phyloP scores from a whole-genome alignment of 2,797 vertebrate species.

The Bradypodion ventrale region DNA sequence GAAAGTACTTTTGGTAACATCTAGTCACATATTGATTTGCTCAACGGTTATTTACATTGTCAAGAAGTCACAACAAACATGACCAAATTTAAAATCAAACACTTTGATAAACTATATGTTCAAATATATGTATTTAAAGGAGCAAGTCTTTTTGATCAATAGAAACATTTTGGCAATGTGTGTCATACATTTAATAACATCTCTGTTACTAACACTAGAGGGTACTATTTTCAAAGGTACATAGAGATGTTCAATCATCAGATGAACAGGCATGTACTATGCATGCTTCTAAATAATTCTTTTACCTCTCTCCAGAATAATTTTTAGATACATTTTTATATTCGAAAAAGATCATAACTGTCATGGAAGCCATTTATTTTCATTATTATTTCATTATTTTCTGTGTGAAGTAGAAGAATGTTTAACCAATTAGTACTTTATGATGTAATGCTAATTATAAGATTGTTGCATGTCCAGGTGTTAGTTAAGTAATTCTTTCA shows the following conservation, averaged over 20 bases:
- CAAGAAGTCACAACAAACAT: not conserved
- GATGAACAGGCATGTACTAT: not conserved
- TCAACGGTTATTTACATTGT: not conserved
- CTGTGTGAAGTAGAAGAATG: no score
- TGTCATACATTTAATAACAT: not conserved
- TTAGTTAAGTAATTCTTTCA: no score
- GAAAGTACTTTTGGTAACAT: not conserved
- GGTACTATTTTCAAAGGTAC: constrained; percentile 55
- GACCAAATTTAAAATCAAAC: not conserved
- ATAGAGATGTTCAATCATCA: not conserved
- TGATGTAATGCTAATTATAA: no score
- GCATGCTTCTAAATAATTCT: not conserved
- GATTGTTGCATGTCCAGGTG: no score
- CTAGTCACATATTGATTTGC: not conserved
- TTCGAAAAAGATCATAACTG: no score
- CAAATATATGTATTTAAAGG: not conserved
- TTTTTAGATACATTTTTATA: not conserved
- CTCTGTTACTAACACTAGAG: constrained; percentile 56
- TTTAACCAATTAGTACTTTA: no score
- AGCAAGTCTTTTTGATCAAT: not conserved
- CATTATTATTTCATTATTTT: no score
- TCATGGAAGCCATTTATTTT: no score
- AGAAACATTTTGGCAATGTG: not conserved
- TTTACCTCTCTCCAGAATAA: not conserved
- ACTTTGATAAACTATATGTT: not conserved